Base-by-base conservation (phyloP, 2,113 vertebrate species). In the Plecotus auritus region DNA sequence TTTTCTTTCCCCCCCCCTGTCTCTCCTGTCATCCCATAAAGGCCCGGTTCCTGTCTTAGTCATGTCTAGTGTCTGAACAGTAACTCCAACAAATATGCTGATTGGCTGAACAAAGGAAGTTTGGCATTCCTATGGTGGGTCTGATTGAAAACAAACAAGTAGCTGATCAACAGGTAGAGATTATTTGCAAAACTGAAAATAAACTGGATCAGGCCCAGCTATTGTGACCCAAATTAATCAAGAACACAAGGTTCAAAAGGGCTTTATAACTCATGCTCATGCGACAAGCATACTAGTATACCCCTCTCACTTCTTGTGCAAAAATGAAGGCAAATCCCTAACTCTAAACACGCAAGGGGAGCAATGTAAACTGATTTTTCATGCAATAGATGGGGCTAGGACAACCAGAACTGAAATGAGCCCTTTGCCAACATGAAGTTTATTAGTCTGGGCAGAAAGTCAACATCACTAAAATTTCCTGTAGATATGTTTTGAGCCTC, bases 391-490 rank as follows among this genome's bases (percentile, higher is more conserved):
- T 61, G 67, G 91, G 56, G 45, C 45, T 47, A 23, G 49, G 87
- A 74, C 59, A 85, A 72, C 47, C 8, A 9, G 95, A 95, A 67
- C 35, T 32, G 54, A 89, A 94, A 93, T 3, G 32, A 85, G 76
- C 85, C 72, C 83, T 83, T 90, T 92, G 42, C 72, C 92, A 96
- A 88, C 32, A 87, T 18, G 47, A 88, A 22, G 66, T 97, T 96
- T 93, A 72, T 94, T 96, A 91, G 16, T 85, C 76, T 90, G 95
- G 97, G 74, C 66, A 95, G 37, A 96, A 97, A 96, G 61, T 97
- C 32, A 96, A 94, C 96, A 94, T 94, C 76, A 85, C 45, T 72
- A 14, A 45, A 87, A 74, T 96, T 94, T 90, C 85, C 54, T 94
- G 49, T 59, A 87, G 74, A 76, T 88, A 67, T 59, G 32, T 76